Evolutionary conservation across 1,140 invertebrate genomes (phyloP), one percentile per base, ranked within the genome.

Genomic region (Hylyphantes graminicola): DNA sequence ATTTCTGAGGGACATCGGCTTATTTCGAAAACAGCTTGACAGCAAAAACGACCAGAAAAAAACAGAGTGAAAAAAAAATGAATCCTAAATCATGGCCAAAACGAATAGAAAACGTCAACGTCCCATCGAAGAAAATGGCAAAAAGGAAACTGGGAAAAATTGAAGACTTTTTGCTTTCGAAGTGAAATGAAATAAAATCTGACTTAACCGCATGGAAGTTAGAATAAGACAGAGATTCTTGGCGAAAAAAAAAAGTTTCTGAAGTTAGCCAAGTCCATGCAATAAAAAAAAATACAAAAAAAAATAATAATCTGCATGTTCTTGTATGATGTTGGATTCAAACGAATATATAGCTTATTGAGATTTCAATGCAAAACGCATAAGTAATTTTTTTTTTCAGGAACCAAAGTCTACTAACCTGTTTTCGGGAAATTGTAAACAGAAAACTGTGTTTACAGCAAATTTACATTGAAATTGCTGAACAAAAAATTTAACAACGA

Each of bases 171-270:
- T 12, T 13, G 57, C 57, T 13, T 59, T 12, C 57, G 57, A 13
- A n/a, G n/a, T 59, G 57, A 59, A 59, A n/a, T 59, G 57, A 59
- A 65, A 65, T 65, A 65, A 21, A 65, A 65, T 65, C 35, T 35
- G 35, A 65, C 64, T n/a, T 35, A 6, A 65, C 11, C 64, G 64
- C 48, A 17, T 21, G 64, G 64, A 21, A 65, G 17, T 21, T 61
- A 65, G 64, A 65, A 19, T 35, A 35, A 35, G 35, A 35, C 35
- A 35, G 35, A 35, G 35, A 35, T 35, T 1, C 35, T 35, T 35
- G 48, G 64, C 15, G 48, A 65, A 21, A 61, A 65, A 19, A 21
- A 7, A 65, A 21, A 65, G 64, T 65, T 65, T 21, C 19, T 65
- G 48, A 17, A 65, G 64, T 65, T 35, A 5, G 35, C 35, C 35